A percentile compares a stretch with the other conserved stretches of the same genome.
These are phyloP conservation scores for Dynastes maya DNA, from an alignment of 2,888 invertebrate species.

Conservation along the genomic window DNA sequence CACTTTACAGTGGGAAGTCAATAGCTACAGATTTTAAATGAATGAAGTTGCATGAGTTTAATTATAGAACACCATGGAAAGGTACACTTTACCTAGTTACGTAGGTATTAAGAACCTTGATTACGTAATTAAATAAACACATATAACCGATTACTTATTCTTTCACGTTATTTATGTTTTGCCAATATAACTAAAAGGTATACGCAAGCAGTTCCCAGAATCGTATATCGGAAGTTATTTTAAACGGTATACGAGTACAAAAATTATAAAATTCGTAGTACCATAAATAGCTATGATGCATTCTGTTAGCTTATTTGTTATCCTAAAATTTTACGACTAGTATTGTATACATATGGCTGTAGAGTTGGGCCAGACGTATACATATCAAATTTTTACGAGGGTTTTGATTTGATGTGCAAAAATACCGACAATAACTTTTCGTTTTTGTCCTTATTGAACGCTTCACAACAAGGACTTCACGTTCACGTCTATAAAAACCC, in stretches of 20 bases:
- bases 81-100: no score
- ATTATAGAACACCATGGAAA: no score
- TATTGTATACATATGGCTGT: not conserved
- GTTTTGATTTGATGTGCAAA: conserved; percentile 24
- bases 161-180: no score
- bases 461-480: conserved; percentile 12
- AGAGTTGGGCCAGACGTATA: conserved; percentile 7
- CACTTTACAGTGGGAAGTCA: no score
- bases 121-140: no score
- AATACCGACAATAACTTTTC: conserved; percentile 23
- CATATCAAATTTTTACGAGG: conserved; percentile 38
- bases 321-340: conserved; percentile 18
- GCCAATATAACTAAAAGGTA: no score
- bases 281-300: conserved; percentile 14
- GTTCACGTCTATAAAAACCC: not conserved
- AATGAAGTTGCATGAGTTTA: no score
- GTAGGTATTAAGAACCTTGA: no score
- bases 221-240: no score
- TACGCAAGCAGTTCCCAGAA: no score
- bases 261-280: not conserved
- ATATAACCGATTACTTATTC: no score
- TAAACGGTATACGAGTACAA: not conserved
- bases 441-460: conserved; percentile 6
- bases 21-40: no score
- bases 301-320: not conserved